Evolutionary conservation across 2,113 vertebrate genomes (phyloP).

Genomic region (Oreochromis aureus): DNA sequence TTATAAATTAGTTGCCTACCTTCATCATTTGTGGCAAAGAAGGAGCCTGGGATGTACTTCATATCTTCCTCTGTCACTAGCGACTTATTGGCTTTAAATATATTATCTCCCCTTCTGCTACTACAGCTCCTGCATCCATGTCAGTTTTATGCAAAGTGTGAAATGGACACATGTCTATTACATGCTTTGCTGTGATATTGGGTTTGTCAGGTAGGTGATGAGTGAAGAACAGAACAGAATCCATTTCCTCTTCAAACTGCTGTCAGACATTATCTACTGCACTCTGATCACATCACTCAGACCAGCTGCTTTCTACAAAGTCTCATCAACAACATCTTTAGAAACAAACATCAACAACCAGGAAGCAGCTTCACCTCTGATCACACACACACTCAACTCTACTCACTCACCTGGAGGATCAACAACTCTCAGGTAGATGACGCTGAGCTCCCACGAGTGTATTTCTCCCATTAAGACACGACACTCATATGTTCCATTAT

Average conservation of each 20-base stretch:
- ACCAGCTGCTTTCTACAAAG: too few species aligned
- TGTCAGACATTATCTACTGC: too few species aligned
- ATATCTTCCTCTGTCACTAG: neutral
- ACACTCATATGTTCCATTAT: too few species aligned
- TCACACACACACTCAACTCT: too few species aligned
- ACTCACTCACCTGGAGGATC: too few species aligned
- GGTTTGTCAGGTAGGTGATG: neutral
- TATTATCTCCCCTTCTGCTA: neutral
- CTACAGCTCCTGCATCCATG: accelerated
- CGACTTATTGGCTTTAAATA: neutral
- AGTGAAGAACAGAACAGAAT: neutral
- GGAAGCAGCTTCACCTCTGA: too few species aligned
- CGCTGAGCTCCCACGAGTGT: too few species aligned
- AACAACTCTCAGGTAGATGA: too few species aligned
- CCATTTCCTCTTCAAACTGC: neutral
- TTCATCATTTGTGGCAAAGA: neutral
- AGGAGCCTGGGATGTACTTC: neutral
- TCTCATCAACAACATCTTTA: too few species aligned
- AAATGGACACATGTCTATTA: accelerated
- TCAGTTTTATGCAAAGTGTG: neutral
- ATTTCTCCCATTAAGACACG: too few species aligned
- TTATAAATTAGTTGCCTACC: neutral
- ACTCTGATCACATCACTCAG: too few species aligned
- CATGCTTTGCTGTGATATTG: neutral
- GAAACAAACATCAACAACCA: too few species aligned